Conservation (phyloP, 1,140 invertebrate species). For the Apis dorsata region DNA sequence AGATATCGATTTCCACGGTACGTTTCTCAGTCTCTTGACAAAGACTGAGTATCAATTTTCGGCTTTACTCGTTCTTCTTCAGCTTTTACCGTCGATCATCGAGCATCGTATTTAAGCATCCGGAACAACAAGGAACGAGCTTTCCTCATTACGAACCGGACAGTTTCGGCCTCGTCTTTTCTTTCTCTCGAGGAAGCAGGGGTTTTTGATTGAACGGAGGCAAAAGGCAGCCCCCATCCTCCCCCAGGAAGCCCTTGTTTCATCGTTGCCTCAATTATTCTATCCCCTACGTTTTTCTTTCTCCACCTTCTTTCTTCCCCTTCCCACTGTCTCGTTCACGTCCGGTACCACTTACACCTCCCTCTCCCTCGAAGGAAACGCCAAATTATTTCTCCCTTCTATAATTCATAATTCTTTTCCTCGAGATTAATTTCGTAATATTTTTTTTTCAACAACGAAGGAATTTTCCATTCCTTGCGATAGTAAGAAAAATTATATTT, state of each 20-base stretch:
- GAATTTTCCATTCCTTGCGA: too few relatives aligned
- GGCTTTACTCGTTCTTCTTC: not conserved
- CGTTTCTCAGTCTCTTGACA: too few relatives aligned
- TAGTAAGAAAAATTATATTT: too few relatives aligned
- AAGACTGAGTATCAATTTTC: conserved; percentile 13
- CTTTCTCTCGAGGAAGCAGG: conserved; percentile 59
- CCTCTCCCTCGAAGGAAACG: conserved; percentile 10
- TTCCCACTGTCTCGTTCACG: conserved; percentile 52
- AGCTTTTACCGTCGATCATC: not conserved
- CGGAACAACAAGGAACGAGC: conserved; percentile 62
- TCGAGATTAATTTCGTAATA: not conserved
- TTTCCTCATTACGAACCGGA: conserved; percentile 73
- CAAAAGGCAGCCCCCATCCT: conserved; percentile 57
- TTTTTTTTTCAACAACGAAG: too few relatives aligned
- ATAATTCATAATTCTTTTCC: too few relatives aligned
- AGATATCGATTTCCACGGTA: too few relatives aligned
- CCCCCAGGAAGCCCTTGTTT: conserved; percentile 63
- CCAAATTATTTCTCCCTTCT: conserved; percentile 5
- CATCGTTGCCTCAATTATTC: conserved; percentile 69
- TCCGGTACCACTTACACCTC: conserved; percentile 46
- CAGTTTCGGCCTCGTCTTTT: conserved; percentile 71
- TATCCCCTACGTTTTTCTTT: conserved; percentile 62
- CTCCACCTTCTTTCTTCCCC: conserved; percentile 42
- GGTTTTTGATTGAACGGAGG: conserved; percentile 73
- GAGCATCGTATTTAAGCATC: conserved; percentile 59